These are phyloP conservation scores for Coleophora deauratella DNA, from an alignment of 2,888 invertebrate species.

Conservation along the genomic window DNA sequence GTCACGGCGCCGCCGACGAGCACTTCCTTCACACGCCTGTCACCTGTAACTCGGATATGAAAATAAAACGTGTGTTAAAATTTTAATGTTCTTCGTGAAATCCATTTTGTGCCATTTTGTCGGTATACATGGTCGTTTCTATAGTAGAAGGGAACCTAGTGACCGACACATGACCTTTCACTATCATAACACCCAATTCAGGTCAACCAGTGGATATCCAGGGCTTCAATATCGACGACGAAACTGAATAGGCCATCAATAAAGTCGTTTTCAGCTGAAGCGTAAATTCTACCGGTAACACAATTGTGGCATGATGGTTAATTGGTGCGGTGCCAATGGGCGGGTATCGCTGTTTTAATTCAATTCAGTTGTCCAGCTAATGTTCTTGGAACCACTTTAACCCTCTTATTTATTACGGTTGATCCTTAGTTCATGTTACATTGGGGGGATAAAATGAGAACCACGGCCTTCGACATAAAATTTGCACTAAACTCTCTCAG, in stretches of 20 bases:
- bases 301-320: conserved; percentile 43
- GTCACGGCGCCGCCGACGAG: conserved; percentile 25
- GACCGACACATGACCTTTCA: too few relatives aligned
- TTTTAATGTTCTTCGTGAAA: too few relatives aligned
- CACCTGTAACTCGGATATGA: conserved; percentile 38
- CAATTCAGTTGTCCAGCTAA: conserved; percentile 24
- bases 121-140: too few relatives aligned
- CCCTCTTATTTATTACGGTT: too few relatives aligned
- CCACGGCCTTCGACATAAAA: too few relatives aligned
- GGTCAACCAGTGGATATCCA: conserved; percentile 16
- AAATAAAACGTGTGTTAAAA: conserved; percentile 33
- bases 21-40: conserved; percentile 45
- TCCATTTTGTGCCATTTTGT: too few relatives aligned
- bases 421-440: too few relatives aligned
- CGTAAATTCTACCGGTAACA: conserved; percentile 50
- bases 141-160: too few relatives aligned
- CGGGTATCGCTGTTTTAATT: conserved; percentile 56
- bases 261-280: conserved; percentile 54
- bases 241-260: conserved; percentile 45
- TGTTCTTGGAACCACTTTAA: neutral
- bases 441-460: too few relatives aligned
- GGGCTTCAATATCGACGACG: conserved; percentile 28
- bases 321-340: conserved; percentile 50
- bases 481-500: too few relatives aligned
- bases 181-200: neutral